Evolutionary conservation across 2,113 vertebrate genomes (phyloP), one percentile per base, ranked within the genome.

Genomic region (Cyprinodon variegatus): DNA sequence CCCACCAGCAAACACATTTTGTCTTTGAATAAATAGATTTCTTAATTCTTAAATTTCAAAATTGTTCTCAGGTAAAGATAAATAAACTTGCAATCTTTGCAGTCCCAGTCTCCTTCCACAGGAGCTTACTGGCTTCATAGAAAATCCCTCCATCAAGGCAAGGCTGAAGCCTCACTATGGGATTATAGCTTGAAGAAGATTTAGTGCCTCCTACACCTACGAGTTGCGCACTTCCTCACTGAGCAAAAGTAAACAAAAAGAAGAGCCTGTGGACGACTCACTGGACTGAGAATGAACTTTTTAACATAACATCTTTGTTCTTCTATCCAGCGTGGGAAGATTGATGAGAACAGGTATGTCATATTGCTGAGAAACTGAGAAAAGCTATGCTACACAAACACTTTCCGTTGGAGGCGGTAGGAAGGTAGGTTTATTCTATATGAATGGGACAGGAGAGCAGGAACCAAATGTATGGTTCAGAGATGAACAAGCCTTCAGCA

Each of bases 121-220:
- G 78, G 77, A 86, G 88, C 85, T 92, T 92, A 88, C 53, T 70
- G 81, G 79, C 75, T 81, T 83, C 48, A 67, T 83, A 66, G 88
- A 87, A 95, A 96, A 97, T 97, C 96, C 95, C 79, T 85, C 70
- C 78, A 90, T 82, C 79, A 86, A 83, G 86, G 89, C 91, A 86
- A 85, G 76, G 81, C 89, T 88, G 86, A 72, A 84, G 85, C 80
- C 79, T 92, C 29, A 1, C 93, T 93, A 90, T 72, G 83, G 96
- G 96, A 97, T 98, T 96, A 97, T 87, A 53, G 72, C 86, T 74
- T 84, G 77, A 89, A 88, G 91, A 88, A 95, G 96, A 95, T 94
- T 97, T 96, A 95, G 92, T 88, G 82, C 92, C 87, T 84, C 91
- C 91, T 92, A 93, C 87, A 93, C 91, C 91, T 92, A 93, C 87